phyloP scores from a whole-genome alignment of 1,140 invertebrate species.

The Reticulitermes speratus region DNA sequence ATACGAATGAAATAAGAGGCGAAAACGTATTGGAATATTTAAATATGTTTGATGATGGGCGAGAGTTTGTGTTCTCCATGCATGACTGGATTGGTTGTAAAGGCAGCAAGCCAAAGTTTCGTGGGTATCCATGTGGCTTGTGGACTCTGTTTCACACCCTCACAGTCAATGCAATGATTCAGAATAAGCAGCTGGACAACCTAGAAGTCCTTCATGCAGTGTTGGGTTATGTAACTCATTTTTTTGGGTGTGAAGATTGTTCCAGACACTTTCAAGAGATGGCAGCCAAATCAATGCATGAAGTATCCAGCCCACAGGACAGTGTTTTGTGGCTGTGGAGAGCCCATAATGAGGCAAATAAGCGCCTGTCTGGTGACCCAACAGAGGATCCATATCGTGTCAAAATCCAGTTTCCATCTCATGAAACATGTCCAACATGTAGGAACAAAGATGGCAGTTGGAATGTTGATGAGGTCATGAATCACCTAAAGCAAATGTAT shows the following conservation, averaged over 20 bases:
- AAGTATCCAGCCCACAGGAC: slow-evolving; percentile 68
- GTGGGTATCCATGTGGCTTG: slow-evolving; percentile 94
- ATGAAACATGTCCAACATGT: slow-evolving; percentile 69
- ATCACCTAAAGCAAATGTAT: slow-evolving; percentile 77
- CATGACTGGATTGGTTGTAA: slow-evolving; percentile 77
- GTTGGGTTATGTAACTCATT: slow-evolving; percentile 85
- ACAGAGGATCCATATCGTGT: slow-evolving; percentile 89
- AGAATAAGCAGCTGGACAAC: slow-evolving; percentile 49
- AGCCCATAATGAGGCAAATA: slow-evolving; percentile 92
- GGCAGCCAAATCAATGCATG: slow-evolving; percentile 65
- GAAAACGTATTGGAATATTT: slow-evolving; percentile 47
- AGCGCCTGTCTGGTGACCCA: slow-evolving; percentile 75
- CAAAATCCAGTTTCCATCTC: slow-evolving; percentile 87
- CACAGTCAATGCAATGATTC: slow-evolving; percentile 73
- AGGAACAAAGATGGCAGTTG: slow-evolving; percentile 57
- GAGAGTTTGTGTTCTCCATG: slow-evolving; percentile 55
- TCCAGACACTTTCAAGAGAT: slow-evolving; percentile 83
- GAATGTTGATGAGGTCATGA: slow-evolving; percentile 68
- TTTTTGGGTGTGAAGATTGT: slow-evolving; percentile 93
- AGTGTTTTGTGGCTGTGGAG: slow-evolving; percentile 92
- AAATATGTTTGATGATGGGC: slow-evolving; percentile 51
- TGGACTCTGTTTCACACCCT: slow-evolving; percentile 96
- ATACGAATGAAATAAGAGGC: not conserved
- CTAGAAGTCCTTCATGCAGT: slow-evolving; percentile 76
- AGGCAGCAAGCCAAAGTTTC: slow-evolving; percentile 66